A percentile compares a stretch with the other conserved stretches of the same genome.
These are phyloP conservation scores for Salticus scenicus DNA, from an alignment of 2,888 invertebrate genomes.

Conservation along the genomic window DNA sequence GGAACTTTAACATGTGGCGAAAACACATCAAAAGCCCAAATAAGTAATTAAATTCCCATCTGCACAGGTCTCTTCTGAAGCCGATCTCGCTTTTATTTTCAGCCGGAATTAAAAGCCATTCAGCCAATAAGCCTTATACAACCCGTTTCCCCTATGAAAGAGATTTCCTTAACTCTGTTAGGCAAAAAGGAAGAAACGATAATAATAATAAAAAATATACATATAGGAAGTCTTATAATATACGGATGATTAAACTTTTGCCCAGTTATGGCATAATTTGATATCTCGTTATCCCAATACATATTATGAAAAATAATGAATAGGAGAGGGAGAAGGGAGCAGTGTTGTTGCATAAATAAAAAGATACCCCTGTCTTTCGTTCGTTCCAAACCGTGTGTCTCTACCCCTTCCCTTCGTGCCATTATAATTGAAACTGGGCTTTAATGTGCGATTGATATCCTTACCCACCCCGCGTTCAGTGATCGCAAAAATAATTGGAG, in stretches of 20 bases:
- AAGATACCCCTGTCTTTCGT: slow-evolving; percentile 4
- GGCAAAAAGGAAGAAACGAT: neutral
- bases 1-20: neutral
- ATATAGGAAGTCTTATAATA: slow-evolving; percentile 26
- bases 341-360: slow-evolving; percentile 28
- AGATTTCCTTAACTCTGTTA: neutral
- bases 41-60: slow-evolving; percentile 6
- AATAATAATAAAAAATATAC: neutral
- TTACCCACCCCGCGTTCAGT: slow-evolving; percentile 16
- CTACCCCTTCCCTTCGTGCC: slow-evolving; percentile 6
- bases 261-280: slow-evolving; percentile 31
- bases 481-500: slow-evolving; percentile 34
- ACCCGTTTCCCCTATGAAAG: neutral
- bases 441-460: slow-evolving; percentile 56
- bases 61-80: neutral
- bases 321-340: neutral
- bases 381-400: neutral
- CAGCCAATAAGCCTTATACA: slow-evolving; percentile 5
- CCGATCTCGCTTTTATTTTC: slow-evolving; percentile 8
- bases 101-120: slow-evolving; percentile 6
- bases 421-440: slow-evolving; percentile 39
- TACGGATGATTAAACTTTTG: slow-evolving; percentile 45
- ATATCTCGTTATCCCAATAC: slow-evolving; percentile 55
- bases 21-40: neutral
- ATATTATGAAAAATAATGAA: slow-evolving; percentile 24